A percentile compares a stretch with the other conserved stretches of the same genome.
Evolutionary conservation across 2,888 invertebrate genomes (phyloP).

Genomic region (Cephus runcator): DNA sequence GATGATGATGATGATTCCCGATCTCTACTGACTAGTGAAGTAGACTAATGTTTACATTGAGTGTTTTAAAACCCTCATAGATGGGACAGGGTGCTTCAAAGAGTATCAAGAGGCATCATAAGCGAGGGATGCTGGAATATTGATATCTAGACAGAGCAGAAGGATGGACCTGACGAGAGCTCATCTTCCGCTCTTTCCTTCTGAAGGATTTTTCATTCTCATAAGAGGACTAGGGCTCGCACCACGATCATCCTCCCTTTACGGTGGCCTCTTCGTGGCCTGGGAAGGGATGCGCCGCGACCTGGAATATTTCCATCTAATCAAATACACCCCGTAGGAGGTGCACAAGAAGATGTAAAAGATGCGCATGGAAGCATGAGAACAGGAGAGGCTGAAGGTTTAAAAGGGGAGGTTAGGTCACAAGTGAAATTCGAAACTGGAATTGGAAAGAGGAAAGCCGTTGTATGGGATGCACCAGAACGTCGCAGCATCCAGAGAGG

Average conservation of each 20-base stretch:
- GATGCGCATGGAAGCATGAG: constrained; percentile 23
- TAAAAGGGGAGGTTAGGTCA: constrained; percentile 35
- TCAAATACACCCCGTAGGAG: neutral
- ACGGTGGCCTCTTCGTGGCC: neutral
- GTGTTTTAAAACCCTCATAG: too few relatives aligned
- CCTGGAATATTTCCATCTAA: too few relatives aligned
- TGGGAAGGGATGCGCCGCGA: neutral
- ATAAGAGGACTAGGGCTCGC: too few relatives aligned
- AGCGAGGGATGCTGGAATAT: neutral
- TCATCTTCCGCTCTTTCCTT: too few relatives aligned
- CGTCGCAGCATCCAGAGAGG: neutral
- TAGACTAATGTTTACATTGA: too few relatives aligned
- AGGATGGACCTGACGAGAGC: too few relatives aligned
- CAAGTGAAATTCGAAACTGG: constrained; percentile 57
- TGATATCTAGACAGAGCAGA: too few relatives aligned
- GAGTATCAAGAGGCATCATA: neutral
- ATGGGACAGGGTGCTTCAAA: too few relatives aligned
- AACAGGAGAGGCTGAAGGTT: constrained; percentile 25
- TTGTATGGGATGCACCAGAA: neutral
- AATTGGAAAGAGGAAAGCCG: constrained; percentile 9
- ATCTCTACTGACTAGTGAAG: too few relatives aligned
- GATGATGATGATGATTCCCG: too few relatives aligned
- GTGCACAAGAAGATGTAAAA: constrained; percentile 4
- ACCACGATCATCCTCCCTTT: too few relatives aligned
- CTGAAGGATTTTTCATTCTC: too few relatives aligned